phyloP scores from a whole-genome alignment of 2,797 vertebrate genomes.

The Cirrhinus mrigala region DNA sequence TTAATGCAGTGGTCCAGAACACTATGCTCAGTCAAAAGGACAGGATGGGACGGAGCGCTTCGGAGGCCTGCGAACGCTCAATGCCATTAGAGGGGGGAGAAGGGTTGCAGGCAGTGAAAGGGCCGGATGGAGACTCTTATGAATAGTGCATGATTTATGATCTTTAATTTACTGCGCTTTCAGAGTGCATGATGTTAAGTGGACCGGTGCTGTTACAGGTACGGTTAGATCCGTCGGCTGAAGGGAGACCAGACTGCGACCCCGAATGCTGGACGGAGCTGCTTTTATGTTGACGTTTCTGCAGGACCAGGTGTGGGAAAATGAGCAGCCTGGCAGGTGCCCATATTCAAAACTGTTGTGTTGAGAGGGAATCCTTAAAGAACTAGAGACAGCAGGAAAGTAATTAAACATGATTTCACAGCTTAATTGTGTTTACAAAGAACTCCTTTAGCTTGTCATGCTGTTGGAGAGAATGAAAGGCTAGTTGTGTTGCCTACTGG shows the following conservation, averaged over 20 bases:
- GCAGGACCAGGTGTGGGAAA: conserved; percentile 22
- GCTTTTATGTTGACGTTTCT: conserved; percentile 40
- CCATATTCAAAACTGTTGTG: conserved; percentile 20
- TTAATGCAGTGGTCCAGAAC: conserved; percentile 67
- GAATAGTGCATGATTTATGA: conserved; percentile 68
- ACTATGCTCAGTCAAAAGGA: conserved; percentile 55
- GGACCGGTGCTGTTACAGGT: conserved; percentile 30
- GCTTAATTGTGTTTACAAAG: conserved; percentile 66
- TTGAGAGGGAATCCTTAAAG: conserved; percentile 47
- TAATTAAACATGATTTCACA: conserved; percentile 75
- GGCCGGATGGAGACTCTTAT: conserved; percentile 56
- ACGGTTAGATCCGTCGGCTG: background rate
- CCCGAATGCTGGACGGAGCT: conserved; percentile 16
- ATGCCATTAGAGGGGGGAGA: conserved; percentile 57
- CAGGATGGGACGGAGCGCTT: conserved; percentile 42
- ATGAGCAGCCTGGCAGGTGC: conserved; percentile 43
- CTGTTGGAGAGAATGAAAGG: conserved; percentile 43
- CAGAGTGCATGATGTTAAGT: conserved; percentile 51
- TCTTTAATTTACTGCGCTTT: conserved; percentile 67
- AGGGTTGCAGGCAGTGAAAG: conserved; percentile 26
- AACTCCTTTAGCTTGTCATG: conserved; percentile 54
- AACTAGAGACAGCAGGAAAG: conserved; percentile 65
- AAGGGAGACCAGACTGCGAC: background rate
- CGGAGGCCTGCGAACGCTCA: conserved; percentile 41
- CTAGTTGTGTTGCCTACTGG: conserved; percentile 38